A percentile compares a stretch with the other conserved stretches of the same genome.
Conservation (phyloP, 1,140 invertebrate species). For the Ceratosolen solmsi region DNA sequence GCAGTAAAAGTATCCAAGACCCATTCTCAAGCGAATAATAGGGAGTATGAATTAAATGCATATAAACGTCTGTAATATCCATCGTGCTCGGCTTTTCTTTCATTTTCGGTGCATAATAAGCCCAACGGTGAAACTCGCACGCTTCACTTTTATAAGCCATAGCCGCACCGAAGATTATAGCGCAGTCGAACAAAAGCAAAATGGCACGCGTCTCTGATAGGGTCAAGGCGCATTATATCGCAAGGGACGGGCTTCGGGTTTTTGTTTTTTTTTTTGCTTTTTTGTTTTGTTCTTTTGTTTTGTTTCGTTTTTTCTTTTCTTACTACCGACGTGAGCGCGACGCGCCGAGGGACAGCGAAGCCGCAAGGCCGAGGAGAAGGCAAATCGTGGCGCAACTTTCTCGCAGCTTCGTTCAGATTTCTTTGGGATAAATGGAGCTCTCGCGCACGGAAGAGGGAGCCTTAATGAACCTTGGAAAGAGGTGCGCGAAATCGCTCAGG, state of each 20-base stretch:
- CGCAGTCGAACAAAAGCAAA: not conserved
- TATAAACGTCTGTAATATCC: not conserved
- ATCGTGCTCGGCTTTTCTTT: not conserved
- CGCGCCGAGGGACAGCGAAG: not conserved
- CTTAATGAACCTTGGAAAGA: slow-evolving; percentile 11
- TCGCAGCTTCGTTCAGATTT: slow-evolving; percentile 25
- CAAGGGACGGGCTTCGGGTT: not conserved
- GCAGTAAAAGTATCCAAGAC: not conserved
- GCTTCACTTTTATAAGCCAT: not conserved
- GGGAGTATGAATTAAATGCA: not conserved
- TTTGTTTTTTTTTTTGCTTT: too few species aligned
- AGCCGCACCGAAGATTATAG: not conserved
- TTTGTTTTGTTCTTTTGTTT: too few species aligned
- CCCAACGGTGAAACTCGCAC: not conserved
- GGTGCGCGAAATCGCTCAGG: not conserved
- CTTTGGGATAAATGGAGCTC: slow-evolving; percentile 13
- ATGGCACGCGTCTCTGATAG: not conserved
- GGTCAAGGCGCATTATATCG: slow-evolving; percentile 11
- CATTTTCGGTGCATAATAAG: not conserved
- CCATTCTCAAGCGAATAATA: not conserved
- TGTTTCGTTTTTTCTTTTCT: too few species aligned
- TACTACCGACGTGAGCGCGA: not conserved
- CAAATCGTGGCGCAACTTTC: slow-evolving; percentile 16
- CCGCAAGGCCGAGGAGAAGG: slow-evolving; percentile 26
- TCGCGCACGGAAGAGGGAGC: not conserved